Evolutionary conservation across 1,140 invertebrate species (phyloP), one percentile per base, ranked within the genome.

Genomic region (Sesamia nonagrioides): DNA sequence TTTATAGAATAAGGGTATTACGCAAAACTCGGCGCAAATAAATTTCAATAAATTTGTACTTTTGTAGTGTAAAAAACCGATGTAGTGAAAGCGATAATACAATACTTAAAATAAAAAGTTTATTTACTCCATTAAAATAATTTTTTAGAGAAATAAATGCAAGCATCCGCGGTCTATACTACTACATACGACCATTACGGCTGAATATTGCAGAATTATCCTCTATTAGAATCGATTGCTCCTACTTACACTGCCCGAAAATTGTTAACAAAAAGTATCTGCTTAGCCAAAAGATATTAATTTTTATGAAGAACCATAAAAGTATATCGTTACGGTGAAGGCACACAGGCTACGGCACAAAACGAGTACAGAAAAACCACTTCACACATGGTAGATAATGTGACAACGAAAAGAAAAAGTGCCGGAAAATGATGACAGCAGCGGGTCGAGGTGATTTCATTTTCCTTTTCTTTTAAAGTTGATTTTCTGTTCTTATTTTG

Each of bases 271-370:
- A 56, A 50, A 61, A 61, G 56, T 35, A 15, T 40, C 60, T 15
- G 9, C 42, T 40, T 68, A 45, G 21, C 13, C 37, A 45, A 33
- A 33, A 48, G n/a, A 33, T 75, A 80, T 80, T 66, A 17, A 42
- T 75, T 77, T 80, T 78, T 56, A 77, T 35, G 48, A 71, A 0
- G 42, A 15, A 50, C 66, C 50, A 42, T 69, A 69, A 69, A 48
- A 33, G 66, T 45, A 33, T 69, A 69, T 69, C 66, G 48, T 33
- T 42, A 66, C 61, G 61, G 35, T 61, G 15, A 37, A 66, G 17
- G 27, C 1, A 40, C 61, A 66, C 37, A 66, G 7, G 6, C 6
- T 3, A n/a, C 7, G 7, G 61, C 17, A 33, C 2, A 9, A 54
- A 21, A 54, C 21, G 35, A 42, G 0, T 11, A 42, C 61, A 42